phyloP scores from a whole-genome alignment of 2,888 invertebrate genomes.

The Fragum whitleyi region DNA sequence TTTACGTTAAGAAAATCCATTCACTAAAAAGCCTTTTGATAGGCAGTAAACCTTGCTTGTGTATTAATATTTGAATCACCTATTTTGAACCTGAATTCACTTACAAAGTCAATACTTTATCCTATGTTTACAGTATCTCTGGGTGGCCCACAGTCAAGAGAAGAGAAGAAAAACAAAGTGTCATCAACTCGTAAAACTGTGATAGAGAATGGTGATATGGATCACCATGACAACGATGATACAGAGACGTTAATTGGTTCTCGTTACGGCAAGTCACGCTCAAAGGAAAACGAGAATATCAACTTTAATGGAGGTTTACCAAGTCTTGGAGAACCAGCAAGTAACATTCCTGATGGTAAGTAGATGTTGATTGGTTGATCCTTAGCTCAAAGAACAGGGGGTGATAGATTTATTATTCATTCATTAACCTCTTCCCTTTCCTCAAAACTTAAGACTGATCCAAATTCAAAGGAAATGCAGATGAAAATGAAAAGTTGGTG shows the following conservation, averaged over 20 bases:
- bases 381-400: too few species aligned
- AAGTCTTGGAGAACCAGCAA: slow-evolving; percentile 72
- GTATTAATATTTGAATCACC: too few species aligned
- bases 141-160: slow-evolving; percentile 1
- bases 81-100: too few species aligned
- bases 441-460: neutral
- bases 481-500: neutral
- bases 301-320: slow-evolving; percentile 62
- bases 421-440: neutral
- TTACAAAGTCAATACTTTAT: too few species aligned
- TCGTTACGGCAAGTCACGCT: slow-evolving; percentile 72
- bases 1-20: too few species aligned
- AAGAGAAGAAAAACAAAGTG: slow-evolving; percentile 73
- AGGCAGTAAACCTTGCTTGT: too few species aligned
- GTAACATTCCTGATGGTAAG: slow-evolving; percentile 70
- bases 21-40: too few species aligned
- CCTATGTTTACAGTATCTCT: slow-evolving; percentile 10
- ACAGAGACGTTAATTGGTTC: slow-evolving; percentile 75
- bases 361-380: neutral
- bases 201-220: slow-evolving; percentile 73
- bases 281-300: slow-evolving; percentile 63
- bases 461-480: neutral
- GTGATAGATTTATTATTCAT: too few species aligned
- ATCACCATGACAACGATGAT: slow-evolving; percentile 71
- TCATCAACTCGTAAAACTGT: slow-evolving; percentile 73